Percentiles rank a stretch among this genome's conserved stretches.
Evolutionary conservation across 2,888 invertebrate genomes (phyloP).

Genomic region (Plusia festucae): DNA sequence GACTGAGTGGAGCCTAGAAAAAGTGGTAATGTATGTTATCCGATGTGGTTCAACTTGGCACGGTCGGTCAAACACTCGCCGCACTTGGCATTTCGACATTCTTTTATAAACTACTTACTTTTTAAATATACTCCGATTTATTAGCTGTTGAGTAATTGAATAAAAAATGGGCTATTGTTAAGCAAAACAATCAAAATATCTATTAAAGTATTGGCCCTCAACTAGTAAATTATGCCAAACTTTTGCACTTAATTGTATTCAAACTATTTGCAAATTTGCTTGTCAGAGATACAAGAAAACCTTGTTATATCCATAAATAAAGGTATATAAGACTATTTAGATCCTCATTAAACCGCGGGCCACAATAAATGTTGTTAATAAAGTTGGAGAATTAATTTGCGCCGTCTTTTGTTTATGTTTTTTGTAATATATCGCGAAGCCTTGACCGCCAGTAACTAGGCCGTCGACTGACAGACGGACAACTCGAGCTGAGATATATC

Average conservation of each 20-base stretch:
- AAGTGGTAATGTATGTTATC: constrained; percentile 24
- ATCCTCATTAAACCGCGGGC: not conserved
- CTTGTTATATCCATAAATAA: no score
- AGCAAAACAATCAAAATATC: no score
- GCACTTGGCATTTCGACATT: constrained; percentile 55
- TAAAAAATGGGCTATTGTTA: not conserved
- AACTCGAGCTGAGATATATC: not conserved
- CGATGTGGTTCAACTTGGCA: constrained; percentile 49
- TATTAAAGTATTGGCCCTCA: no score
- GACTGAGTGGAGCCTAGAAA: constrained; percentile 45
- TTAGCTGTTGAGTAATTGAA: constrained; percentile 9
- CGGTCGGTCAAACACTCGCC: constrained; percentile 26
- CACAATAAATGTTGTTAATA: constrained; percentile 6
- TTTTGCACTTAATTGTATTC: no score
- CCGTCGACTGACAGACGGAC: not conserved
- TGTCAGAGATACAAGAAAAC: no score
- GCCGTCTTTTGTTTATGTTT: constrained; percentile 8
- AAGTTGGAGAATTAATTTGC: not conserved
- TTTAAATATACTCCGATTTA: constrained; percentile 11
- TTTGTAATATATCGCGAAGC: not conserved
- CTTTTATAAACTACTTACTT: constrained; percentile 36
- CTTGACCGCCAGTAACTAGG: constrained; percentile 8
- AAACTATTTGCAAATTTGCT: no score
- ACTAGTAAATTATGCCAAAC: not conserved
- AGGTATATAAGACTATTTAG: no score